phyloP scores from a whole-genome alignment of 2,113 vertebrate species.

The Trematomus loennbergii region DNA sequence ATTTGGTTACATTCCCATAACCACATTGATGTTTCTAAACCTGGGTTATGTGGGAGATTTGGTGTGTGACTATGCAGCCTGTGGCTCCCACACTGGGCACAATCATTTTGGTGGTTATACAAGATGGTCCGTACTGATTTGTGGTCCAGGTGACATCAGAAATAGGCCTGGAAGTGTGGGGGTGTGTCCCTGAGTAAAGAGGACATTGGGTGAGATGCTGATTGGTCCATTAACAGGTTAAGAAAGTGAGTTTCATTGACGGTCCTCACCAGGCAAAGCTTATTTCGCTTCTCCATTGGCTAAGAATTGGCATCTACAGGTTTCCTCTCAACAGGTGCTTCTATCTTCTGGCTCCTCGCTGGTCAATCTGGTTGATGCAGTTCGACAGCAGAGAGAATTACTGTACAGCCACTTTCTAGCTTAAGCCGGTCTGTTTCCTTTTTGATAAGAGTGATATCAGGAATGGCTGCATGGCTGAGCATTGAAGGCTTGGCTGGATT shows the following conservation, averaged over 20 bases:
- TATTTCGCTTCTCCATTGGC: background rate
- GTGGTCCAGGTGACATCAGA: background rate
- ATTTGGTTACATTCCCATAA: background rate
- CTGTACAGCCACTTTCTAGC: background rate
- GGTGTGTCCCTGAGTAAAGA: background rate
- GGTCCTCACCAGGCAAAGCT: background rate
- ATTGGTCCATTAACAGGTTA: background rate
- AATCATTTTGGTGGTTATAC: slow-evolving; percentile 17
- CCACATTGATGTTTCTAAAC: background rate
- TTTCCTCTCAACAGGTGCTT: background rate
- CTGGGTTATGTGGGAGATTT: background rate
- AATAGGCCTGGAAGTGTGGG: background rate
- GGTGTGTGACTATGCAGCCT: background rate
- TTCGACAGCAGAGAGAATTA: background rate
- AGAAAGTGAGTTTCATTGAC: slow-evolving; percentile 1
- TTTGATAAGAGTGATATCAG: slow-evolving; percentile 14
- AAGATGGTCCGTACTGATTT: slow-evolving; percentile 34
- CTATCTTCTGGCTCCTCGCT: background rate
- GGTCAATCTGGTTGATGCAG: background rate
- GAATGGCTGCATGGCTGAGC: background rate
- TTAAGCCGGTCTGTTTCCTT: slow-evolving; percentile 8
- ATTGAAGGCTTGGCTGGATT: background rate
- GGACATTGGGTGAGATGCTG: background rate
- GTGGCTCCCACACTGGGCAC: slow-evolving; percentile 24
- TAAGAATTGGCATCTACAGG: background rate